A percentile compares a stretch with the other conserved stretches of the same genome.
Conservation (phyloP, 2,797 vertebrate genomes). For the Tauraco hartlaubi region DNA sequence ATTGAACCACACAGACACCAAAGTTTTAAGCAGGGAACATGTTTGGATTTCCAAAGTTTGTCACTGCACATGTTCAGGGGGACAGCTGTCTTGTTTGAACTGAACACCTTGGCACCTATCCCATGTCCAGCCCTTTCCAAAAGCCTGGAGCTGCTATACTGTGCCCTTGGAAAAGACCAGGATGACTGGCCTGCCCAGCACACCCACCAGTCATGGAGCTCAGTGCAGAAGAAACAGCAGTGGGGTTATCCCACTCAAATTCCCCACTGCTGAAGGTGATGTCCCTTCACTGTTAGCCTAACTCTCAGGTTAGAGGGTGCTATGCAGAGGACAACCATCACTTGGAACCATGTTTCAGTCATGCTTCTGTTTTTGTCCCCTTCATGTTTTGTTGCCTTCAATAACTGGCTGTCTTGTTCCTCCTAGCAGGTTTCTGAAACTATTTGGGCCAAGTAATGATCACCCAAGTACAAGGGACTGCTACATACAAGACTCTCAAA, state of each 20-base stretch:
- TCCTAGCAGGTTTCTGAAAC: background rate
- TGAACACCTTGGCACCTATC: background rate
- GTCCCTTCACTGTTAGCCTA: background rate
- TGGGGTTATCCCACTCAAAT: background rate
- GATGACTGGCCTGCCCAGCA: background rate
- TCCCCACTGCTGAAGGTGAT: background rate
- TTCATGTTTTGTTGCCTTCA: background rate
- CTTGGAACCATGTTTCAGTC: background rate
- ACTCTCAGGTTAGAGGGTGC: background rate
- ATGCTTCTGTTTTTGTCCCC: background rate
- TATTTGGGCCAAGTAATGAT: background rate
- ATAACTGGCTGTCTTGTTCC: background rate
- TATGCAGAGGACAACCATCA: background rate
- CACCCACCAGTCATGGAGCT: background rate
- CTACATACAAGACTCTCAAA: background rate
- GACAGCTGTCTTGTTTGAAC: background rate
- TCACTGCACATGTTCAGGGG: background rate
- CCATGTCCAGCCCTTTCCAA: fast-evolving
- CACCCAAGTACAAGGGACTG: background rate
- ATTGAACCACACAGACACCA: background rate
- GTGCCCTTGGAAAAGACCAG: background rate
- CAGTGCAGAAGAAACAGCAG: background rate
- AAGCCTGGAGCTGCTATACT: background rate
- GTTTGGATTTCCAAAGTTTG: background rate
- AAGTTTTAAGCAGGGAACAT: background rate